These are phyloP conservation scores for Ameiurus melas DNA, from an alignment of 2,113 vertebrate species.

Conservation along the genomic window DNA sequence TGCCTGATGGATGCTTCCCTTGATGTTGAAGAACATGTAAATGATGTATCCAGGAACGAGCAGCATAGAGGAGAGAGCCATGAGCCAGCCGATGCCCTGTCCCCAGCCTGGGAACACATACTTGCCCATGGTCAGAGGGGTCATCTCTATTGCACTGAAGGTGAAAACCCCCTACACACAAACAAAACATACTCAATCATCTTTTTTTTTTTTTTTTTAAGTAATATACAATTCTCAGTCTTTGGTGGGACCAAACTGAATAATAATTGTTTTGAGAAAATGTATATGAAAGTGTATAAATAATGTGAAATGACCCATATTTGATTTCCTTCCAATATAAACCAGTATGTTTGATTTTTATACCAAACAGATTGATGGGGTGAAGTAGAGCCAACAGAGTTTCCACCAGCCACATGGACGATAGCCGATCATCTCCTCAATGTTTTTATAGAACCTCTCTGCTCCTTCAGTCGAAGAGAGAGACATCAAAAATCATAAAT, in stretches of 20 bases:
- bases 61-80: slow-evolving; percentile 87
- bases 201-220: background rate
- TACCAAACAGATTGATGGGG: slow-evolving; percentile 86
- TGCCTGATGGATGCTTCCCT: slow-evolving; percentile 73
- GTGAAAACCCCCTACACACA: slow-evolving; percentile 78
- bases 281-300: background rate
- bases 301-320: background rate
- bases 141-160: slow-evolving; percentile 90
- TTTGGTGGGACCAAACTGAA: background rate
- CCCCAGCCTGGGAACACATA: slow-evolving; percentile 86
- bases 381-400: slow-evolving; percentile 86
- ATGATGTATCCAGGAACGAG: slow-evolving; percentile 84
- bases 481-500: background rate
- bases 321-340: background rate
- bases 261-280: background rate
- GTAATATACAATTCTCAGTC: background rate
- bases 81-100: slow-evolving; percentile 83
- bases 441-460: slow-evolving; percentile 84
- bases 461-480: slow-evolving; percentile 71
- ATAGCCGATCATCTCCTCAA: slow-evolving; percentile 92
- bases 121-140: slow-evolving; percentile 82
- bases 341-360: background rate
- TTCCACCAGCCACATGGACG: slow-evolving; percentile 87
- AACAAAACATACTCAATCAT: slow-evolving; percentile 10
- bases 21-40: slow-evolving; percentile 77